These are phyloP conservation scores for Steinernema feltiae DNA, from an alignment of 1,140 invertebrate genomes.

Conservation along the genomic window DNA sequence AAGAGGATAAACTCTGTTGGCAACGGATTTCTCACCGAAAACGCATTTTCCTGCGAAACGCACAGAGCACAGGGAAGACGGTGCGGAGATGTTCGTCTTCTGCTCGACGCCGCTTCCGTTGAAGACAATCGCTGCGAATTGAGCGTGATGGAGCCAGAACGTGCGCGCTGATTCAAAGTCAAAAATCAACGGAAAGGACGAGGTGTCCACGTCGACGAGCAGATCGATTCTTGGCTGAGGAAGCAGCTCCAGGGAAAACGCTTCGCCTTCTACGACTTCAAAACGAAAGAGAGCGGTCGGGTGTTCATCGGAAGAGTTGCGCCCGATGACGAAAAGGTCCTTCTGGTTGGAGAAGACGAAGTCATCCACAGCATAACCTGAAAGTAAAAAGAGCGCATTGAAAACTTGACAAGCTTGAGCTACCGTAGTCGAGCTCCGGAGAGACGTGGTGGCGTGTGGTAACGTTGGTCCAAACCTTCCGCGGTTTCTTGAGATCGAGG, in stretches of 20 bases:
- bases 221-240: too few relatives aligned
- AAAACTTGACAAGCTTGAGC: neutral
- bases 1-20: neutral
- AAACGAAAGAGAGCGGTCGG: neutral
- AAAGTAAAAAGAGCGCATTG: neutral
- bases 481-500: neutral
- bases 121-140: neutral
- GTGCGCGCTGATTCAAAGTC: neutral
- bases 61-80: neutral
- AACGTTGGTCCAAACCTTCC: neutral
- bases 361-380: neutral
- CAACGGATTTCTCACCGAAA: neutral
- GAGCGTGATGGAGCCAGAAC: neutral
- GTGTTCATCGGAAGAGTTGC: neutral
- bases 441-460: neutral
- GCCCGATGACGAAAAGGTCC: neutral
- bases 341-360: neutral
- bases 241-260: neutral
- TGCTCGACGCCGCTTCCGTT: neutral
- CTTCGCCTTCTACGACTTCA: neutral
- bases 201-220: neutral
- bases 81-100: neutral
- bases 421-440: neutral
- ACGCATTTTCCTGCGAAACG: neutral
- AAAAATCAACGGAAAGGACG: neutral